These are phyloP conservation scores for Ennomos quercinarius DNA, from an alignment of 2,888 invertebrate genomes.

Conservation along the genomic window DNA sequence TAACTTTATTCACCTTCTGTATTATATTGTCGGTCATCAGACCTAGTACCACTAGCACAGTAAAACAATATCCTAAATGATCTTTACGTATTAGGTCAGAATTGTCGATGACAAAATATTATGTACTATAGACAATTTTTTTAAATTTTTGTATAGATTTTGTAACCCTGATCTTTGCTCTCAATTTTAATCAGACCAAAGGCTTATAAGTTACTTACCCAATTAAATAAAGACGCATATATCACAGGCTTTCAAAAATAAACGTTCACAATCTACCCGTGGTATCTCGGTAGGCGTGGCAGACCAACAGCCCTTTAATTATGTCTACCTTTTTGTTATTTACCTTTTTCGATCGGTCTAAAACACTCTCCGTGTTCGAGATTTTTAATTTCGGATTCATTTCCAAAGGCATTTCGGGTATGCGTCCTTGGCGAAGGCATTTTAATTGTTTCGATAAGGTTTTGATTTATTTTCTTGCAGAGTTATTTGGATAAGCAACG, in stretches of 20 bases:
- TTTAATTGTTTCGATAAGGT: conserved; percentile 37
- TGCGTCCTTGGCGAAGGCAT: conserved; percentile 34
- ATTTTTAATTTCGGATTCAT: conserved; percentile 31
- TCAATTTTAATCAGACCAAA: no score
- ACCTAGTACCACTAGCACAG: no score
- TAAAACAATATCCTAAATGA: no score
- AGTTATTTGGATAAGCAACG: background rate
- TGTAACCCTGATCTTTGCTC: no score
- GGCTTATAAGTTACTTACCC: background rate
- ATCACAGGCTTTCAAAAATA: conserved; percentile 18
- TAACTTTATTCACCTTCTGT: no score
- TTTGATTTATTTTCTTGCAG: conserved; percentile 28
- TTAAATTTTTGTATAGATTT: background rate
- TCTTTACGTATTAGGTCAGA: no score
- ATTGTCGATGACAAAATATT: no score
- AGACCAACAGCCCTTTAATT: conserved; percentile 36
- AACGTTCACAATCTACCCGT: background rate
- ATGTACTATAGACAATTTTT: no score
- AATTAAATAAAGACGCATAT: conserved; percentile 22
- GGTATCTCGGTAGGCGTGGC: conserved; percentile 32
- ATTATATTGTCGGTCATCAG: no score
- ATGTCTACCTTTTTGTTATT: conserved; percentile 36
- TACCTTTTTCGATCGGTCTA: conserved; percentile 31
- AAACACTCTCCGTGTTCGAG: conserved; percentile 23
- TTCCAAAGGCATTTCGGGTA: conserved; percentile 29